These are phyloP conservation scores for Bimastos eiseni DNA, from an alignment of 2,888 invertebrate genomes.

Conservation along the genomic window DNA sequence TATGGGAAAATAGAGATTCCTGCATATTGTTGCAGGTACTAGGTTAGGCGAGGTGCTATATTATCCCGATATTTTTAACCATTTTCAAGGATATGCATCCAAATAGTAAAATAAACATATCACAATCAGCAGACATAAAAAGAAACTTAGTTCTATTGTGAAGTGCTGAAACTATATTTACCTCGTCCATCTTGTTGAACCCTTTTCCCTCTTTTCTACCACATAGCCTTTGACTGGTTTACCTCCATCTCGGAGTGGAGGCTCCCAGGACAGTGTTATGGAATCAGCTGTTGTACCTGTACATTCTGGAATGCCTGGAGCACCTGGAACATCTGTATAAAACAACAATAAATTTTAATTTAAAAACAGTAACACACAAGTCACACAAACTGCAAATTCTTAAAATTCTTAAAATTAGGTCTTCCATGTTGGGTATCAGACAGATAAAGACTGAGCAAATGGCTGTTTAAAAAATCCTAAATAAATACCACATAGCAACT, in stretches of 20 bases:
- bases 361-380: conserved; percentile 79
- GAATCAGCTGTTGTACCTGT: conserved; percentile 90
- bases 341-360: background rate
- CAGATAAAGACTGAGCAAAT: background rate
- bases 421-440: background rate
- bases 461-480: background rate
- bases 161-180: conserved; percentile 44
- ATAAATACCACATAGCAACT: background rate
- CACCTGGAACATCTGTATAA: conserved; percentile 77
- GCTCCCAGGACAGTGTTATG: conserved; percentile 93
- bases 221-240: conserved; percentile 93
- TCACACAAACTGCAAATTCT: conserved; percentile 31
- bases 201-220: conserved; percentile 80
- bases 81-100: too few relatives aligned
- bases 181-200: conserved; percentile 91
- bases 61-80: too few relatives aligned
- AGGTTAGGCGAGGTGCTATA: too few relatives aligned
- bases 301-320: conserved; percentile 82
- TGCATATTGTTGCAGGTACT: too few relatives aligned
- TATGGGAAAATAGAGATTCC: too few relatives aligned
- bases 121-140: background rate
- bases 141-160: background rate
- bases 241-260: conserved; percentile 94
- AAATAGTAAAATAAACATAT: background rate
- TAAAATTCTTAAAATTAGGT: background rate